Base-by-base conservation (phyloP, 2,113 vertebrate genomes). In the Gopherus flavomarginatus region DNA sequence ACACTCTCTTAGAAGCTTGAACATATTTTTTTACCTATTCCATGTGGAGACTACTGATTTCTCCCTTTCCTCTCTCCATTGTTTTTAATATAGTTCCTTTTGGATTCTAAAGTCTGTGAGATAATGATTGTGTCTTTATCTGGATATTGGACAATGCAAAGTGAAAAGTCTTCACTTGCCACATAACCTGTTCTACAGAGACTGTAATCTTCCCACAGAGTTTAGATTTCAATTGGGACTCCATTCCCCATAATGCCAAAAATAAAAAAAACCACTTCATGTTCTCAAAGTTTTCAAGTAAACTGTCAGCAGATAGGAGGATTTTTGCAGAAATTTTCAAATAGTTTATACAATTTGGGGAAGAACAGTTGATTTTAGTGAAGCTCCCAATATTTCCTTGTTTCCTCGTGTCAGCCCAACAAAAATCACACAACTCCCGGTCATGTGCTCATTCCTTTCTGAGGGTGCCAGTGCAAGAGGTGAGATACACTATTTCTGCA, bases 401-500 rank as follows among this genome's bases (percentile, higher is more conserved):
- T 86, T 65, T 9, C 11, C 49, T 13, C 86, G 2, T 59, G 7
- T 50, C 29, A 26, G 1, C 38, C 1, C 52, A 78, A 93, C 35
- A 90, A 91, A 13, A 6, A 47, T 79, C 53, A 57, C 29, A 44
- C 0, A 0, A 3, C 31, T 42, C 26, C 16, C 86, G 47, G 56
- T 93, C 81, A 83, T 78, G 77, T 54, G 69, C 11, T 91, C 86
- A 44, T 11, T 3, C 62, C 35, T 75, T 78, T 29, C 44, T 2
- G 5, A 62, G 11, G 2, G 1, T 94, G 35, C 16, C 78, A 47
- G 89, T 91, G 88, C 85, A 91, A 95, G 90, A 94, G 95, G 93
- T 91, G 90, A 95, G 97, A 97, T 90, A 92, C 65, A 22, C 13
- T 89, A 53, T 29, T 94, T 90, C 89, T 95, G 72, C 35, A 85